Evolutionary conservation across 2,888 invertebrate genomes (phyloP), one percentile per base, ranked within the genome.

Genomic region (Polia nebulosa): DNA sequence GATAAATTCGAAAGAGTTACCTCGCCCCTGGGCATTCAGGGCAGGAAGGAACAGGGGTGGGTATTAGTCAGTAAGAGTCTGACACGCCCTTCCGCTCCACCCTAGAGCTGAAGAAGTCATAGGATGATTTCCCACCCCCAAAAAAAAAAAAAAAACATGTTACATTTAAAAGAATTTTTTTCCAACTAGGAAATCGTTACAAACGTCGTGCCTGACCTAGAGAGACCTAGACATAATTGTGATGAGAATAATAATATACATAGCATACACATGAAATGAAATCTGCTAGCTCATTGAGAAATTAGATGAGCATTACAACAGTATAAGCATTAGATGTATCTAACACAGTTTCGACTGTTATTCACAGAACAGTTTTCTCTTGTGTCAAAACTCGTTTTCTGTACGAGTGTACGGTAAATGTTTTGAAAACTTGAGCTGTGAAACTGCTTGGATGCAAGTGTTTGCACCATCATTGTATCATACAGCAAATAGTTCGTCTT

Each of bases 161-260:
- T n/a, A n/a, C n/a, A n/a, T n/a, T n/a, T n/a, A n/a, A n/a, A n/a
- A n/a, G n/a, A 1, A 3, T 9, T 36, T 52, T 60, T 34, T 60
- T 45, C 3, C 13, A 11, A 51, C 13, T n/a, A 72, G 44, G 55
- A 55, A 49, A 55, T 15, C 7, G 20, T 25, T 32, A n/a, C 25
- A 13, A 53, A 9, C 1, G 1, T 32, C 11, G 6, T 25, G 4
- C 8, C 4, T 20, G 27, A 53, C 47, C 34, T 53, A 36, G 15
- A 57, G n/a, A 27, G 17, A 4, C 25, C 47, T 11, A 72, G 27
- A 22, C 22, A 34, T 72, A n/a, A 61, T 52, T 34, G 57, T 52
- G 32, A 9, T 32, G 44, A n/a, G 36, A 59, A 77, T 70, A 73
- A 17, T 29, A 8, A 44, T 5, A 11, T n/a, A 29, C n/a, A 41